Base-by-base conservation (phyloP, 2,113 vertebrate species). In the Kobus ellipsiprymnus region DNA sequence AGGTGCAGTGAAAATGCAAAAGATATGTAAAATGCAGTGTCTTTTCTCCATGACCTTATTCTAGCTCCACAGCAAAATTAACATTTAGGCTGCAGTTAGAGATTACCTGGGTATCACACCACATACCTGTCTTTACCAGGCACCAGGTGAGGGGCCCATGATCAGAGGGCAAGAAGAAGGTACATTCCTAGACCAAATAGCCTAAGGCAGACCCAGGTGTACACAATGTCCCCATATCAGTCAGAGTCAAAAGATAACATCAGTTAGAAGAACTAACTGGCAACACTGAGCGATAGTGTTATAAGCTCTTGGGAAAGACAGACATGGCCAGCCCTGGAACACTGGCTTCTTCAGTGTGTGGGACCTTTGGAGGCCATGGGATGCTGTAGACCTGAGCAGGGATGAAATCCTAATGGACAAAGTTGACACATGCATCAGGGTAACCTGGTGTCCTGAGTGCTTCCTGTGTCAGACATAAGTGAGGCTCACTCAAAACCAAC, bases 21-120 rank as follows among this genome's bases (percentile, higher is more conserved):
- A n/a, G 9, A 71, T 44, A 67, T 60, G 19, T 94, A 82, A 81
- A 44, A 86, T n/a, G 25, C 1, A 19, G 11, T 67, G 9, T 44
- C 27, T 91, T 23, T 71, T 91, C 83, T 91, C 36, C 46, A 29
- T 74, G 27, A 36, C 74, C 19, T 86, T 90, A 95, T 86, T 74
- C 55, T 57, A 27, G 27, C 27, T 95, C 44, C 19, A 71, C 19
- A 50, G 33, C 5, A 82, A 93, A 80, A 40, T 19, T 74, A 50
- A 87, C 5, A 60, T 62, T 83, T 67, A 11, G 6, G 8, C 50
- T 80, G 3, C 10, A 88, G 55, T 82, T 92, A 85, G 21, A 62
- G 50, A 84, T 44, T 67, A 17, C 25, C 15, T 90, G 33, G 14
- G 9, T 4, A 64, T 64, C 59, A 78, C 12, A 33, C 2, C 21